Conservation (phyloP, 2,888 invertebrate species). For the Sclerodermus sp. region DNA sequence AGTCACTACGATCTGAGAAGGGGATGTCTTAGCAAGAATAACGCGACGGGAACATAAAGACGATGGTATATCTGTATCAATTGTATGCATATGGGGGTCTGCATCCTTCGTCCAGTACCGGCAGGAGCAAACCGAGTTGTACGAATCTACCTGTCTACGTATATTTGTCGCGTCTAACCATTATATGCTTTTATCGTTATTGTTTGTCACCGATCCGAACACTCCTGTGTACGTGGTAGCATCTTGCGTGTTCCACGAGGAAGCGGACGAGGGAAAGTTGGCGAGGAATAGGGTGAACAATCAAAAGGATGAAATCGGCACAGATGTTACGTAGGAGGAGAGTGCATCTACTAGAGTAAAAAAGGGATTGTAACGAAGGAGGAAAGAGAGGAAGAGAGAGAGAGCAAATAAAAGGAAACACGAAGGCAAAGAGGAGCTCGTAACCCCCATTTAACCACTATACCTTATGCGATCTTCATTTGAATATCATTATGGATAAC, state of each 20-base stretch:
- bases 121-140: background rate
- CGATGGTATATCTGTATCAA: slow-evolving; percentile 58
- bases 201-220: slow-evolving; percentile 38
- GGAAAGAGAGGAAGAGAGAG: slow-evolving; percentile 8
- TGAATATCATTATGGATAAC: slow-evolving; percentile 58
- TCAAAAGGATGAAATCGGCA: background rate
- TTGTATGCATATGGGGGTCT: slow-evolving; percentile 54
- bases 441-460: slow-evolving; percentile 47
- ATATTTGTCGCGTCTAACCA: slow-evolving; percentile 52
- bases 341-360: too few species aligned
- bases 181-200: slow-evolving; percentile 53
- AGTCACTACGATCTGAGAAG: background rate
- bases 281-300: too few species aligned
- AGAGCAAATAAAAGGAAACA: slow-evolving; percentile 16
- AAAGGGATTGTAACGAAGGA: slow-evolving; percentile 10
- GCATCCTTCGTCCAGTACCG: slow-evolving; percentile 16
- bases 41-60: slow-evolving; percentile 36
- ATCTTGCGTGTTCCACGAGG: too few species aligned
- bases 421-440: slow-evolving; percentile 14
- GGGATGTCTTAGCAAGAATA: slow-evolving; percentile 22
- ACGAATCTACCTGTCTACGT: slow-evolving; percentile 28
- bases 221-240: too few species aligned
- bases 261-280: too few species aligned
- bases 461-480: slow-evolving; percentile 56
- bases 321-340: too few species aligned